A percentile compares a stretch with the other conserved stretches of the same genome.
These are phyloP conservation scores for Spilarctia lutea DNA, from an alignment of 2,888 invertebrate species.

Conservation along the genomic window DNA sequence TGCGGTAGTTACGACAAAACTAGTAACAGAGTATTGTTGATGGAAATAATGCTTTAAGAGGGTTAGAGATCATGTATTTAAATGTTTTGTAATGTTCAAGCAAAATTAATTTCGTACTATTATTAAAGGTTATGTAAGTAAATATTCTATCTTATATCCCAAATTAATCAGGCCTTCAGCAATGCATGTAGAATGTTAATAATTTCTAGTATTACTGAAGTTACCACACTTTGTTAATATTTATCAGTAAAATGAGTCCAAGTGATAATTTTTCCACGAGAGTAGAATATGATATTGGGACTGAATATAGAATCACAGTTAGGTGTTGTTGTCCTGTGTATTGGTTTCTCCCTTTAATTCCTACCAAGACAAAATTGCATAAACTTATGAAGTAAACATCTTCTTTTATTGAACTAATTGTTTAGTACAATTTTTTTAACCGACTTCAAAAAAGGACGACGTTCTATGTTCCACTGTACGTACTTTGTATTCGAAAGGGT, in stretches of 20 bases:
- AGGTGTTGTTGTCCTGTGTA: too few relatives aligned
- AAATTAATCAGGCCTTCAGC: background rate
- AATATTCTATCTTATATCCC: background rate
- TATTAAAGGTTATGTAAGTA: background rate
- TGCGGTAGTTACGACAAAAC: background rate
- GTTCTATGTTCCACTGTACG: too few relatives aligned
- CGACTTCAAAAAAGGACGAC: too few relatives aligned
- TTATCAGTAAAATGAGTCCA: background rate
- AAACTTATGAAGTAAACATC: too few relatives aligned
- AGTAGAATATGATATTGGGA: background rate
- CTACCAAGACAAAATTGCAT: too few relatives aligned
- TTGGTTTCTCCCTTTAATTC: too few relatives aligned
- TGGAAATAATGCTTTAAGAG: background rate
- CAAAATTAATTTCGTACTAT: background rate
- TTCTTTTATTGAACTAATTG: too few relatives aligned
- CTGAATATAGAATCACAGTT: too few relatives aligned
- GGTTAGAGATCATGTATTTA: background rate
- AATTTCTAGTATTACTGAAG: background rate
- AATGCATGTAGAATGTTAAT: background rate
- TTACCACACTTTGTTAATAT: background rate
- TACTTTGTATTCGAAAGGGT: too few relatives aligned
- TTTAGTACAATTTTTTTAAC: too few relatives aligned
- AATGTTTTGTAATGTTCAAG: background rate
- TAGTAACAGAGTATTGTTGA: background rate
- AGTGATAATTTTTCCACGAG: background rate